Evolutionary conservation across 1,140 invertebrate species (phyloP).

Genomic region (Drosophila arawakana): DNA sequence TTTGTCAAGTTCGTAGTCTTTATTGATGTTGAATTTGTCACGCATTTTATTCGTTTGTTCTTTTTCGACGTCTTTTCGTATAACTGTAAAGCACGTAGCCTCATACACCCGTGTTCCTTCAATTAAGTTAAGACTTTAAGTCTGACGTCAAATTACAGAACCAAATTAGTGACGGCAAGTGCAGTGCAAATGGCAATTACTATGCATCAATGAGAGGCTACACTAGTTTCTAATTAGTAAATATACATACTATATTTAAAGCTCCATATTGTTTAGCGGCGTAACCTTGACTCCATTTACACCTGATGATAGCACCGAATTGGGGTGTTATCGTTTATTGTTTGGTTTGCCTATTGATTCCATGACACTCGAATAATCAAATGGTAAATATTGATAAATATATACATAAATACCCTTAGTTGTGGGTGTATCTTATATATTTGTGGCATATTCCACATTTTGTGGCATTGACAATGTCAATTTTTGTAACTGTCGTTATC

Average conservation of each 20-base stretch:
- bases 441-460: conserved; percentile 1
- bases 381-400: background rate
- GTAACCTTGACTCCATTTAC: conserved; percentile 21
- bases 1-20: conserved; percentile 44
- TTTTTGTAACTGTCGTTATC: conserved; percentile 22
- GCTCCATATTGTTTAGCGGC: background rate
- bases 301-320: background rate
- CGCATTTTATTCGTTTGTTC: conserved; percentile 18
- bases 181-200: conserved; percentile 31
- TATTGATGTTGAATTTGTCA: conserved; percentile 22
- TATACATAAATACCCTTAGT: background rate
- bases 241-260: conserved; percentile 6
- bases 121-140: conserved; percentile 5
- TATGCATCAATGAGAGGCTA: background rate
- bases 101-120: background rate
- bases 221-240: conserved; percentile 13
- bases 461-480: conserved; percentile 18
- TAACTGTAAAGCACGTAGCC: conserved; percentile 12
- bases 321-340: conserved; percentile 1
- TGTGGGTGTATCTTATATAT: background rate
- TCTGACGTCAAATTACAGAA: conserved; percentile 7
- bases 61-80: background rate
- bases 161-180: conserved; percentile 22
- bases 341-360: conserved; percentile 29
- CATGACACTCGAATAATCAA: conserved; percentile 20